Evolutionary conservation across 2,888 invertebrate genomes (phyloP).

Genomic region (Ptilodon capucinus): DNA sequence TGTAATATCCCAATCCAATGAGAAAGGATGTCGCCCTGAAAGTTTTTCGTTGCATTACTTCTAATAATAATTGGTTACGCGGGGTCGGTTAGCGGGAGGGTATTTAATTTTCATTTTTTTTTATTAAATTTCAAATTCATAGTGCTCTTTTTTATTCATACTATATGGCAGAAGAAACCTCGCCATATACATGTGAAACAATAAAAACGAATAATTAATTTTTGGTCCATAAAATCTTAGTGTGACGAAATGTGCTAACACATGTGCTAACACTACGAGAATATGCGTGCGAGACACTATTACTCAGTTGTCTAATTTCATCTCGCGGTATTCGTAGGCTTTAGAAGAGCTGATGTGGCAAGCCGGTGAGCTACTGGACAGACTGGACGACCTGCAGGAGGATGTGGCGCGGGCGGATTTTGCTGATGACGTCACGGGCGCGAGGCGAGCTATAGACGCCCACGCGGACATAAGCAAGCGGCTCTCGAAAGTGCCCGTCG

Average conservation of each 20-base stretch:
- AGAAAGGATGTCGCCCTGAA: constrained; percentile 17
- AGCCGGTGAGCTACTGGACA: constrained; percentile 95
- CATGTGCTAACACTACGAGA: no score
- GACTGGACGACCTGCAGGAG: constrained; percentile 96
- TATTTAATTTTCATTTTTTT: no score
- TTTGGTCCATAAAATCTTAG: neutral
- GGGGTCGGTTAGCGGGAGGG: neutral
- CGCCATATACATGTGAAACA: no score
- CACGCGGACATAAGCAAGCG: constrained; percentile 97
- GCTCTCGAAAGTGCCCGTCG: constrained; percentile 96
- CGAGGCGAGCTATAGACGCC: constrained; percentile 95
- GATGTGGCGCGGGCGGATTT: constrained; percentile 96
- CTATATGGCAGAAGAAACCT: no score
- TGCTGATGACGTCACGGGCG: constrained; percentile 96
- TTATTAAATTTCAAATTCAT: no score
- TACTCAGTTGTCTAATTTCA: neutral
- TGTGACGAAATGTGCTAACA: neutral
- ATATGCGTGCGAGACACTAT: neutral
- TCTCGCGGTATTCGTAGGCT: constrained; percentile 69
- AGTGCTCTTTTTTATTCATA: no score
- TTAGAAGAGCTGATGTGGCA: constrained; percentile 98
- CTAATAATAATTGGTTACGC: neutral
- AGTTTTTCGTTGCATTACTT: neutral
- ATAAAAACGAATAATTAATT: no score
- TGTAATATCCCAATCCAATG: constrained; percentile 27